These are phyloP conservation scores for Drosophila prolongata DNA, from an alignment of 2,888 invertebrate genomes.

Conservation along the genomic window DNA sequence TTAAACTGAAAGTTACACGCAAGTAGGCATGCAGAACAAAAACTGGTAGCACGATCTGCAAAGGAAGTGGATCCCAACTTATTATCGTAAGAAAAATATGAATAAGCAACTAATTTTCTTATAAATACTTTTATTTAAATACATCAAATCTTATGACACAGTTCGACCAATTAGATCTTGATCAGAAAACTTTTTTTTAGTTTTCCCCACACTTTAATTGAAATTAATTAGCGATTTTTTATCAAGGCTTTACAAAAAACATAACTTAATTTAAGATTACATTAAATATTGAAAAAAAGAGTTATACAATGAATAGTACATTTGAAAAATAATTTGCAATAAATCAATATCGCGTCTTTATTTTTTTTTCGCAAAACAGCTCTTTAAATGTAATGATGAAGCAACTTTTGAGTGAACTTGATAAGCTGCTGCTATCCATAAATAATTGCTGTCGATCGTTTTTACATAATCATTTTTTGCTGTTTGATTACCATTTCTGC, in stretches of 20 bases:
- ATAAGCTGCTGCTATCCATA: constrained; percentile 7
- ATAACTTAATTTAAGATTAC: too few relatives aligned
- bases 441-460: constrained; percentile 27
- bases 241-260: too few relatives aligned
- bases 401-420: constrained; percentile 28
- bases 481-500: constrained; percentile 36
- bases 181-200: too few relatives aligned
- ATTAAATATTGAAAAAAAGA: too few relatives aligned
- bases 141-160: too few relatives aligned
- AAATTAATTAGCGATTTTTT: too few relatives aligned
- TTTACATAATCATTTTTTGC: constrained; percentile 34
- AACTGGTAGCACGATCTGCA: constrained; percentile 11
- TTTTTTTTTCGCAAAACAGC: not conserved
- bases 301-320: not conserved
- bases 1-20: constrained; percentile 24
- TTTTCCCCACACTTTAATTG: too few relatives aligned
- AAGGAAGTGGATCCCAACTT: not conserved
- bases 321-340: not conserved
- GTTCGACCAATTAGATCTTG: too few relatives aligned
- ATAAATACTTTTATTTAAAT: not conserved
- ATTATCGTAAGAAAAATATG: not conserved
- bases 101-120: too few relatives aligned
- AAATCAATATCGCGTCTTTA: not conserved
- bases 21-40: not conserved
- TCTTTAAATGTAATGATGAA: constrained; percentile 30